Evolutionary conservation across 1,140 invertebrate species (phyloP).

Genomic region (Hyles vespertilio): DNA sequence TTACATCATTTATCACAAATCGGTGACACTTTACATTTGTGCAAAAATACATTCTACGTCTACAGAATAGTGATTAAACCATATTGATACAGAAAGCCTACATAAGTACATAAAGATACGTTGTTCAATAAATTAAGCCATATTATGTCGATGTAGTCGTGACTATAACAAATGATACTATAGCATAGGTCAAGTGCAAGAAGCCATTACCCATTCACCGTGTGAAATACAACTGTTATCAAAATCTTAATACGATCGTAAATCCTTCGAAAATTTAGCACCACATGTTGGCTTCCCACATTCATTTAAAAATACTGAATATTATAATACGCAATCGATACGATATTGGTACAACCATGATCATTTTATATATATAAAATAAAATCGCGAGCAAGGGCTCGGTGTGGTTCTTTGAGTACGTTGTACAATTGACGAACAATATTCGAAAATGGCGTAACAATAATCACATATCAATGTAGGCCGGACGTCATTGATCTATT

Average conservation of each 20-base stretch:
- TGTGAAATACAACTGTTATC: constrained; percentile 50
- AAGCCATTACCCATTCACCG: constrained; percentile 44
- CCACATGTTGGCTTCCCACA: constrained; percentile 66
- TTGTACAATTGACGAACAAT: constrained; percentile 4
- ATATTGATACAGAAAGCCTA: constrained; percentile 5
- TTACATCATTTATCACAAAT: constrained; percentile 16
- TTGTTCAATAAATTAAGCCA: constrained; percentile 32
- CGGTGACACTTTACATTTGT: constrained; percentile 19
- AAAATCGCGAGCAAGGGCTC: background rate
- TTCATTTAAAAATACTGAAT: constrained; percentile 45
- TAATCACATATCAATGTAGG: background rate
- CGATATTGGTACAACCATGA: constrained; percentile 25
- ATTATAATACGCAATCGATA: constrained; percentile 20
- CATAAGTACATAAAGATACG: constrained; percentile 15
- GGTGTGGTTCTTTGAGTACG: background rate
- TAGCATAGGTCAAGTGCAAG: constrained; percentile 27
- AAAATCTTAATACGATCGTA: constrained; percentile 65
- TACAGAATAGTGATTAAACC: constrained; percentile 6
- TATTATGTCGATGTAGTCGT: constrained; percentile 20
- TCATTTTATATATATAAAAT: constrained; percentile 3
- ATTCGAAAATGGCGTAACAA: background rate
- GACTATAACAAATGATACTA: background rate
- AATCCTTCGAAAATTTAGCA: constrained; percentile 74
- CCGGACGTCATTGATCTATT: background rate
- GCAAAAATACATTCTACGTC: constrained; percentile 18